Percentiles rank a stretch among this genome's conserved stretches.
Evolutionary conservation across 2,113 vertebrate genomes (phyloP).

Genomic region (Prunella himalayana): DNA sequence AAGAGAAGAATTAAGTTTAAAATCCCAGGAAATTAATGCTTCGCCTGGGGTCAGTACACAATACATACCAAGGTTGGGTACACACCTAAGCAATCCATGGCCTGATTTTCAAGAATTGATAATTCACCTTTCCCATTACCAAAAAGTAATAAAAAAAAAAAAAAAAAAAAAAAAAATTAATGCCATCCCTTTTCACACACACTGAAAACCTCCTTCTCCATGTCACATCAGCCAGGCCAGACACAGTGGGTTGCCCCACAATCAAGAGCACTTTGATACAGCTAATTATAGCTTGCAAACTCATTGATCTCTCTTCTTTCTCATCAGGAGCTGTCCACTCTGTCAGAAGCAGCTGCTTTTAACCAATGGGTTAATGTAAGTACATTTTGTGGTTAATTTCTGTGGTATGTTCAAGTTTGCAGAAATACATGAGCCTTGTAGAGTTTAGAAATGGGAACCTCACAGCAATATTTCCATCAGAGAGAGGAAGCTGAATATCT

Average conservation of each 20-base stretch:
- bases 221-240: not conserved
- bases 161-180: not conserved
- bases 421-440: not conserved
- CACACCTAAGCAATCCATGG: not conserved
- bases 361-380: slow-evolving; percentile 84
- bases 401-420: not conserved
- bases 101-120: not conserved
- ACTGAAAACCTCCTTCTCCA: not conserved
- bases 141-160: not conserved
- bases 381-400: not conserved
- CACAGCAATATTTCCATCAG: not conserved
- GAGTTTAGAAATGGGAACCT: not conserved
- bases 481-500: not conserved
- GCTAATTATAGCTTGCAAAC: not conserved
- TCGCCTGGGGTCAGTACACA: not conserved
- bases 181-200: not conserved
- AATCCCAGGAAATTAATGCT: not conserved
- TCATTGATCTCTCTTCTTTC: not conserved
- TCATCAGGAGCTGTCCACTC: slow-evolving; percentile 78
- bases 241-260: not conserved
- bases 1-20: not conserved
- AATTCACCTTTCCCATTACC: not conserved
- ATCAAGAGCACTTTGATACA: not conserved
- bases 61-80: fast-evolving
- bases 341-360: slow-evolving; percentile 80